Percentiles rank a stretch among this genome's conserved stretches.
These are phyloP conservation scores for Amniataba percoides DNA, from an alignment of 2,797 vertebrate species.

Conservation along the genomic window DNA sequence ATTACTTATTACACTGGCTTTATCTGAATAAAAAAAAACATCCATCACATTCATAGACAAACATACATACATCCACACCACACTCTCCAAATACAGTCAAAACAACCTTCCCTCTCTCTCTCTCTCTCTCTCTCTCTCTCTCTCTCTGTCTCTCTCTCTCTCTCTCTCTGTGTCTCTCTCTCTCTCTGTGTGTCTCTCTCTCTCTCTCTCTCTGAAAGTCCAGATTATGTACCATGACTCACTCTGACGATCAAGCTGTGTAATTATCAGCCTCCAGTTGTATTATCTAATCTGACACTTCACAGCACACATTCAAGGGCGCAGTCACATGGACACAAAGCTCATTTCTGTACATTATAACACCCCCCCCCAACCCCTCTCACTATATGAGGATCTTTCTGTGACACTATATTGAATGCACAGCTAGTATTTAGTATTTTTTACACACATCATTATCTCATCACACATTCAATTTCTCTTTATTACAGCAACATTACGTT, in stretches of 20 bases:
- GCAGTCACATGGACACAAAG: conserved; percentile 12
- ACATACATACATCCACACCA: conserved; percentile 24
- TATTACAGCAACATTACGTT: neutral
- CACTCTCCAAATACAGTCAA: conserved; percentile 5
- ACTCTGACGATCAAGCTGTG: conserved; percentile 49
- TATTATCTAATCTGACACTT: conserved; percentile 53
- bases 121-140: too few species aligned
- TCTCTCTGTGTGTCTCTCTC: neutral
- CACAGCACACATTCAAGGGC: conserved; percentile 7
- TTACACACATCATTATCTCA: neutral
- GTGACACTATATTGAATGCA: neutral
- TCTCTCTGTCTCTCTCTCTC: neutral
- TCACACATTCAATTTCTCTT: neutral
- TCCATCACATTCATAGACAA: neutral
- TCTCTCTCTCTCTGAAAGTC: conserved; percentile 30
- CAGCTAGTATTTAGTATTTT: neutral
- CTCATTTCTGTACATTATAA: neutral
- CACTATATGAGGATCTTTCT: neutral
- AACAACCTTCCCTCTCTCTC: neutral
- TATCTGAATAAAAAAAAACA: conserved; percentile 26
- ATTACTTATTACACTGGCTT: conserved; percentile 31
- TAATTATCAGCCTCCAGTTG: conserved; percentile 55
- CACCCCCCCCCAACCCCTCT: neutral
- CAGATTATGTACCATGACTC: conserved; percentile 62
- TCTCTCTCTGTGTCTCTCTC: neutral